Evolutionary conservation across 2,113 vertebrate genomes (phyloP).

Genomic region (Thryonomys swinderianus): DNA sequence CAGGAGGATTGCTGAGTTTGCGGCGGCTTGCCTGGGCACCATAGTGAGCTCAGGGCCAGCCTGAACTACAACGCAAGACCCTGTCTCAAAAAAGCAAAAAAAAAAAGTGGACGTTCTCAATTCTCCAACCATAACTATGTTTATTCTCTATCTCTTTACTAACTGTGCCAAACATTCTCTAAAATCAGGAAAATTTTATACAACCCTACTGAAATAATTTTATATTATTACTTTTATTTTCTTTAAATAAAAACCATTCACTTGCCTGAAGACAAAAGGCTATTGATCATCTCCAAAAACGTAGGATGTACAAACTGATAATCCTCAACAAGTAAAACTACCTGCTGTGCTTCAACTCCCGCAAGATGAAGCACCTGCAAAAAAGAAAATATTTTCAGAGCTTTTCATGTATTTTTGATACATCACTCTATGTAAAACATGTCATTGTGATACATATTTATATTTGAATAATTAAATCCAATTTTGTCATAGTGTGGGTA

Average conservation of each 20-base stretch:
- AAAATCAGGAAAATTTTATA: background rate
- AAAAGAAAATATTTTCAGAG: background rate
- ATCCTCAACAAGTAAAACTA: slow-evolving; percentile 95
- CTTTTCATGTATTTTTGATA: too few species aligned
- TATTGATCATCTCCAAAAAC: slow-evolving; percentile 98
- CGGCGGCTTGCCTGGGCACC: too few species aligned
- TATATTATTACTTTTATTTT: background rate
- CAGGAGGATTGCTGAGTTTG: too few species aligned
- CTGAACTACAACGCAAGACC: too few species aligned
- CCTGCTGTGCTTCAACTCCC: slow-evolving; percentile 95
- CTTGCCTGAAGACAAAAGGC: slow-evolving; percentile 96
- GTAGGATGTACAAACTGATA: slow-evolving; percentile 94
- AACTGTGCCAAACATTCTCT: background rate
- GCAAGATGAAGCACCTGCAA: slow-evolving; percentile 94
- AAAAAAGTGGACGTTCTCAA: background rate
- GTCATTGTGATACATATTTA: background rate
- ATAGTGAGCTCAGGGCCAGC: too few species aligned
- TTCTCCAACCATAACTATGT: background rate
- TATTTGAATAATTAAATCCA: slow-evolving; percentile 5
- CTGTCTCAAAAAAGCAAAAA: too few species aligned
- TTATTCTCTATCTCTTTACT: background rate
- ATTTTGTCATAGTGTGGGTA: background rate
- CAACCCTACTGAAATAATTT: background rate
- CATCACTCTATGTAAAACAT: background rate
- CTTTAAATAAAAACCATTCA: background rate